phyloP scores from a whole-genome alignment of 2,888 invertebrate species.

The Callimorpha dominula region DNA sequence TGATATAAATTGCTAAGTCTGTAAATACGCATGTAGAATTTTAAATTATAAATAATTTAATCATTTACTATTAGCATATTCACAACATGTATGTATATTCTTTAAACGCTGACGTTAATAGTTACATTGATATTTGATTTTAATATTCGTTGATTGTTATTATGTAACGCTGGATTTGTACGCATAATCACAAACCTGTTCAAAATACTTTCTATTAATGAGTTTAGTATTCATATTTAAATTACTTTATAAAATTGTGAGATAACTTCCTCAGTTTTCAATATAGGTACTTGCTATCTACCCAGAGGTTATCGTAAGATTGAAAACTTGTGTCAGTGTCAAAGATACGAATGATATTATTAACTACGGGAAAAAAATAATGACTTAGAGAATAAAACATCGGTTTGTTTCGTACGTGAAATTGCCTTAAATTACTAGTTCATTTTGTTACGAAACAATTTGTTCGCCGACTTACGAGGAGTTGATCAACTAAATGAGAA shows the following conservation, averaged over 20 bases:
- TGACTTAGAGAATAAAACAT: constrained; percentile 34
- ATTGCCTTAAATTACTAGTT: constrained; percentile 56
- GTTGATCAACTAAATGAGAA: constrained; percentile 28
- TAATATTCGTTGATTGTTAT: constrained; percentile 36
- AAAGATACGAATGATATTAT: constrained; percentile 36
- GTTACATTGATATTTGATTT: constrained; percentile 25
- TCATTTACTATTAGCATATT: not conserved
- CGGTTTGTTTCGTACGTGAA: constrained; percentile 45
- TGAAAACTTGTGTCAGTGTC: constrained; percentile 35
- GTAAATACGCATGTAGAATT: constrained; percentile 13
- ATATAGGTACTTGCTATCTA: constrained; percentile 26
- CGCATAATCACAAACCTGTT: constrained; percentile 46
- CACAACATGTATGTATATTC: not conserved
- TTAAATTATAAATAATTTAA: not conserved
- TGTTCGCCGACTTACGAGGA: constrained; percentile 25
- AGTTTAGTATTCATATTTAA: constrained; percentile 24
- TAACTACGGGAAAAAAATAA: constrained; percentile 26
- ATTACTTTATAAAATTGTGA: constrained; percentile 20
- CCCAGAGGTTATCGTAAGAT: constrained; percentile 42
- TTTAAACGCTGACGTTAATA: constrained; percentile 15
- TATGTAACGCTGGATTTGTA: constrained; percentile 40
- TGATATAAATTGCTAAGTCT: constrained; percentile 37
- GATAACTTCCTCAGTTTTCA: constrained; percentile 33
- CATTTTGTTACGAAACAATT: constrained; percentile 43
- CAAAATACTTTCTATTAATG: constrained; percentile 45